phyloP scores from a whole-genome alignment of 2,888 invertebrate species.

The Trilocha varians region DNA sequence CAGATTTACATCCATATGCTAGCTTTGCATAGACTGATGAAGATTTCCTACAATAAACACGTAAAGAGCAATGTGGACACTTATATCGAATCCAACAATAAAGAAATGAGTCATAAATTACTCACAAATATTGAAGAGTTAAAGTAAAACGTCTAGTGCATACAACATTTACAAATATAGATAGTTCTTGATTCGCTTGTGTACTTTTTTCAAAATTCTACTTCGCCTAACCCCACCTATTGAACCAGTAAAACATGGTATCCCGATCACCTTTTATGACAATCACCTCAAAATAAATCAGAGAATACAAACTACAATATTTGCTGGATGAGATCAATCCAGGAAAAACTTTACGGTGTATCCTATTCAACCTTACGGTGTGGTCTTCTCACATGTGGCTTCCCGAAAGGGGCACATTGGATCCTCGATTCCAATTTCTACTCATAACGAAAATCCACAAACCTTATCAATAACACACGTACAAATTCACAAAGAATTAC shows the following conservation, averaged over 20 bases:
- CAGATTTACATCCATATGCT: too few relatives aligned
- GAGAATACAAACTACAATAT: constrained; percentile 6
- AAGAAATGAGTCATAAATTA: background rate
- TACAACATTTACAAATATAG: constrained; percentile 4
- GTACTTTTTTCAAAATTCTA: background rate
- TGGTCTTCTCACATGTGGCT: constrained; percentile 59
- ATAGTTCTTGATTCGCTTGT: background rate
- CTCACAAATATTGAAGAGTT: background rate
- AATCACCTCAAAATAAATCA: background rate
- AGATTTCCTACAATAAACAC: background rate
- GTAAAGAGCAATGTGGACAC: background rate
- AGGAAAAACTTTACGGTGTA: constrained; percentile 27
- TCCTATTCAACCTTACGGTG: constrained; percentile 36
- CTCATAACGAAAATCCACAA: constrained; percentile 36
- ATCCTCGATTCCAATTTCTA: constrained; percentile 33
- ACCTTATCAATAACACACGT: constrained; percentile 28
- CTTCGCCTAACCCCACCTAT: constrained; percentile 57
- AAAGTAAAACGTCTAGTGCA: background rate
- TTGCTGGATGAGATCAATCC: constrained; percentile 27
- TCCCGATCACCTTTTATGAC: background rate
- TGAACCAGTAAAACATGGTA: constrained; percentile 24
- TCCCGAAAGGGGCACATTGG: constrained; percentile 52
- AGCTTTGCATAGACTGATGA: background rate
- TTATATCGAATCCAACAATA: background rate
- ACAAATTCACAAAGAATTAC: constrained; percentile 23